These are phyloP conservation scores for Invenusta paracnida DNA, from an alignment of 2,888 invertebrate species.

Conservation along the genomic window DNA sequence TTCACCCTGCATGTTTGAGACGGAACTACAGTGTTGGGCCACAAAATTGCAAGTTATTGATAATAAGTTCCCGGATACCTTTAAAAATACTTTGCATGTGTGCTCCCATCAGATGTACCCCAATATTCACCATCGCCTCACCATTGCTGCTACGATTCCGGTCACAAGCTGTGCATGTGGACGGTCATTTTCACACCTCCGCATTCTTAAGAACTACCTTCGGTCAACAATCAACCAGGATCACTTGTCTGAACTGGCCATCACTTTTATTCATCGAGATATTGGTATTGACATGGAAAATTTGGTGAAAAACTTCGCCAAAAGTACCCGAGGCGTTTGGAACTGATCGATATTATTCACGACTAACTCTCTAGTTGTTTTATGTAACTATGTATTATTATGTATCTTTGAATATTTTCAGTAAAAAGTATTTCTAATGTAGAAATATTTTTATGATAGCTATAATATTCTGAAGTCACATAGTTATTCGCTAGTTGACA, in stretches of 20 bases:
- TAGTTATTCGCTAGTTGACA: too few relatives aligned
- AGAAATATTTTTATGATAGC: too few relatives aligned
- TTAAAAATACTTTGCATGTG: background rate
- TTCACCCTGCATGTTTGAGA: too few relatives aligned
- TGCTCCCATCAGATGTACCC: background rate
- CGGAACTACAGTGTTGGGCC: background rate
- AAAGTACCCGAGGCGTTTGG: background rate
- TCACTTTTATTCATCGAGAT: background rate
- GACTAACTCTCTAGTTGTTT: too few relatives aligned
- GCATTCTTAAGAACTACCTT: background rate
- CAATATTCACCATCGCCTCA: background rate
- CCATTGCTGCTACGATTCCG: background rate
- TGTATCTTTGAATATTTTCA: too few relatives aligned
- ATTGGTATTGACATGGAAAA: too few relatives aligned
- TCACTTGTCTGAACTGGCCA: background rate
- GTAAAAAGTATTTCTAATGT: too few relatives aligned
- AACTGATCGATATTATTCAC: background rate
- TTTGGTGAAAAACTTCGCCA: constrained; percentile 8
- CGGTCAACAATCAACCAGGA: background rate
- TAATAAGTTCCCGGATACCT: background rate
- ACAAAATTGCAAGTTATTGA: background rate
- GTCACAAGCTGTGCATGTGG: constrained; percentile 1
- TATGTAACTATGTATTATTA: too few relatives aligned
- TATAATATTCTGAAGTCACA: too few relatives aligned
- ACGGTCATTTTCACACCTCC: constrained; percentile 1